Evolutionary conservation across 2,888 invertebrate genomes (phyloP).

Genomic region (Eupelmus urozonus): DNA sequence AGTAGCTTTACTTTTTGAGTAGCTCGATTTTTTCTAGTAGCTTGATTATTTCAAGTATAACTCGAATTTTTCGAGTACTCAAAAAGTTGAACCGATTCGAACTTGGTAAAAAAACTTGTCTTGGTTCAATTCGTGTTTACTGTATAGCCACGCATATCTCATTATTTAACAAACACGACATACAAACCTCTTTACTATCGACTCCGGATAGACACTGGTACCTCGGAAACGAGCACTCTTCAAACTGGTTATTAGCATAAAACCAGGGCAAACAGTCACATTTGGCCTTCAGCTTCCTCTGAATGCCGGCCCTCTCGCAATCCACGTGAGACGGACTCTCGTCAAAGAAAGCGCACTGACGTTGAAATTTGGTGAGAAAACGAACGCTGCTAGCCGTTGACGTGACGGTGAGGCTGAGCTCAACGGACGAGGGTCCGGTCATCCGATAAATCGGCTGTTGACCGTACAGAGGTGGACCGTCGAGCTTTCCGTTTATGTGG

Average conservation of each 20-base stretch:
- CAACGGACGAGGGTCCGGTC: conserved; percentile 36
- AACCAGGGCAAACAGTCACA: conserved; percentile 70
- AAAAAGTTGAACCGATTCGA: no score
- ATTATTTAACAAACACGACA: no score
- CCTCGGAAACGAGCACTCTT: conserved; percentile 61
- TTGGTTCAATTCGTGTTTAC: no score
- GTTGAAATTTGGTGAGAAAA: conserved; percentile 80
- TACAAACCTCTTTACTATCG: no score
- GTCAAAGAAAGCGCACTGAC: conserved; percentile 85
- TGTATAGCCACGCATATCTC: no score
- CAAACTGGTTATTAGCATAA: conserved; percentile 7
- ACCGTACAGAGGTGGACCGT: conserved; percentile 24
- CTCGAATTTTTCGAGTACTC: no score
- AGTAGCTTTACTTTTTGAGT: no score
- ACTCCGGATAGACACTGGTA: conserved; percentile 75
- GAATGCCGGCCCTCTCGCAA: conserved; percentile 61
- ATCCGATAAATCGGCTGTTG: conserved; percentile 43
- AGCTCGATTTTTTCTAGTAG: no score
- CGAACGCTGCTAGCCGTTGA: conserved; percentile 39
- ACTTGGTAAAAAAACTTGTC: no score
- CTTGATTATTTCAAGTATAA: no score
- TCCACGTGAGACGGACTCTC: conserved; percentile 76
- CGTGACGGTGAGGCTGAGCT: conserved; percentile 41
- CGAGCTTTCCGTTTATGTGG: conserved; percentile 39
- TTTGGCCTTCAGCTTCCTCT: conserved; percentile 33